A percentile compares a stretch with the other conserved stretches of the same genome.
phyloP scores from a whole-genome alignment of 1,140 invertebrate genomes.

The Gryon sp. region DNA sequence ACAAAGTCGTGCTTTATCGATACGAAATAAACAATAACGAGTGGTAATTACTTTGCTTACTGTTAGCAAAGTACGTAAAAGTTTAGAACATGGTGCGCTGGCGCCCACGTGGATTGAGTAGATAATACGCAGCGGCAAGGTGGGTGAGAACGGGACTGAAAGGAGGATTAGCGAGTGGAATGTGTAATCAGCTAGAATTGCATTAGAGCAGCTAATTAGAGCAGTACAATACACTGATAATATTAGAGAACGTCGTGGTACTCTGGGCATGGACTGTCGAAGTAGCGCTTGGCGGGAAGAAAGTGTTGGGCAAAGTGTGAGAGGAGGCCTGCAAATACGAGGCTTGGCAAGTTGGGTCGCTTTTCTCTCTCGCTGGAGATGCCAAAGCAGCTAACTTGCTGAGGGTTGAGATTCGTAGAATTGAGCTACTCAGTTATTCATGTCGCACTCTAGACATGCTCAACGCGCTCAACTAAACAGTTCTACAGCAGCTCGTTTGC shows the following conservation, averaged over 20 bases:
- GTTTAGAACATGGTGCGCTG: conserved; percentile 33
- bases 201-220: conserved; percentile 75
- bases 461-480: conserved; percentile 70
- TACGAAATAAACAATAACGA: conserved; percentile 63
- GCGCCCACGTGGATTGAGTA: conserved; percentile 64
- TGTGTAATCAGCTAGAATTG: conserved; percentile 75
- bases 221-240: conserved; percentile 75
- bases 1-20: conserved; percentile 1
- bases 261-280: conserved; percentile 50
- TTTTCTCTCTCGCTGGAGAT: conserved; percentile 29
- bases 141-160: conserved; percentile 55
- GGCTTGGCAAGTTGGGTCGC: conserved; percentile 35
- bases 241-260: conserved; percentile 68
- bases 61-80: conserved; percentile 62
- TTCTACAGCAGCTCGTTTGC: conserved; percentile 64
- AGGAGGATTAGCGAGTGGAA: conserved; percentile 70
- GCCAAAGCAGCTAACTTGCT: conserved; percentile 59
- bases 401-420: conserved; percentile 65
- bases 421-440: conserved; percentile 75
- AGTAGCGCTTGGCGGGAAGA: conserved; percentile 58
- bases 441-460: conserved; percentile 73
- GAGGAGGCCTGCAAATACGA: conserved; percentile 48
- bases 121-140: conserved; percentile 54
- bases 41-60: conserved; percentile 60
- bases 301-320: conserved; percentile 53